phyloP scores from a whole-genome alignment of 2,888 invertebrate genomes.

The Monochamus alternatus region DNA sequence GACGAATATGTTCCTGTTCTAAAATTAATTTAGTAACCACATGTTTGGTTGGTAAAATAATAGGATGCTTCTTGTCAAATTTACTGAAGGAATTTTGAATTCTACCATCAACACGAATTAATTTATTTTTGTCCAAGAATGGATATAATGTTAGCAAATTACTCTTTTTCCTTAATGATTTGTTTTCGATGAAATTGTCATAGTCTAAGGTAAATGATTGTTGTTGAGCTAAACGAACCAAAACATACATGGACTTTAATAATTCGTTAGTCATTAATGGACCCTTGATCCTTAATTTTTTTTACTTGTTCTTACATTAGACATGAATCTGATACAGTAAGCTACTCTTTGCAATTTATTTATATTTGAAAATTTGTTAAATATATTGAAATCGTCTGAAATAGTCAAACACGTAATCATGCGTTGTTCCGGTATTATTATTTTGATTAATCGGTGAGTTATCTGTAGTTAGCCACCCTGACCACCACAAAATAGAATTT shows the following conservation, averaged over 20 bases:
- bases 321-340: background rate
- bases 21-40: slow-evolving; percentile 14
- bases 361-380: background rate
- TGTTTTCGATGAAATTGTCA: background rate
- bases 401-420: background rate
- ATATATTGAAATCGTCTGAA: background rate
- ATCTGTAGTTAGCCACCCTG: background rate
- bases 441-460: background rate
- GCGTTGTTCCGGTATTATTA: slow-evolving; percentile 11
- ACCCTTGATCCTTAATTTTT: background rate
- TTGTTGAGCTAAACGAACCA: slow-evolving; percentile 14
- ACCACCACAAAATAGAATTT: slow-evolving; percentile 1
- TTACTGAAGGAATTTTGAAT: slow-evolving; percentile 9
- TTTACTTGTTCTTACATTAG: background rate
- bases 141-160: slow-evolving; percentile 23
- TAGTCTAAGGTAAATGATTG: slow-evolving; percentile 11
- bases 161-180: slow-evolving; percentile 5
- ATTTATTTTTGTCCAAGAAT: slow-evolving; percentile 8
- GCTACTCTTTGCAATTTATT: background rate
- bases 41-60: slow-evolving; percentile 14
- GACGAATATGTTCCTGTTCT: slow-evolving; percentile 7
- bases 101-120: slow-evolving; percentile 27
- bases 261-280: background rate
- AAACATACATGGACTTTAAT: background rate
- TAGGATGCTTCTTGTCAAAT: slow-evolving; percentile 29